These are phyloP conservation scores for Hyperoplus immaculatus DNA, from an alignment of 2,797 vertebrate species.

Conservation along the genomic window DNA sequence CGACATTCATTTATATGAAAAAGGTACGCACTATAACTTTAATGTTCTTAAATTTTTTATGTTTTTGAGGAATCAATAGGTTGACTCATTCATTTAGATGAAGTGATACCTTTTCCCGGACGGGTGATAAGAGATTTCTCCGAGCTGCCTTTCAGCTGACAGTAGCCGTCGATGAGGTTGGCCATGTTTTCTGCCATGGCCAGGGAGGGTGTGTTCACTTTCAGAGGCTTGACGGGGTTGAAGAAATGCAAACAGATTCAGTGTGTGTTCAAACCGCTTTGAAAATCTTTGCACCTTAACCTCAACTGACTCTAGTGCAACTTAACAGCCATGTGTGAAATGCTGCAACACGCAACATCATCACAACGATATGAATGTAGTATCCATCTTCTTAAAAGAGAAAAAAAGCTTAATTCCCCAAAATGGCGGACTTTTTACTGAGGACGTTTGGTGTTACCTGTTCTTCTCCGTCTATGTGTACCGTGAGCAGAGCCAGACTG, in stretches of 20 bases:
- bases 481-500: slow-evolving; percentile 85
- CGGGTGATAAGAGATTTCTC: slow-evolving; percentile 85
- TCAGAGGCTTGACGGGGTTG: slow-evolving; percentile 83
- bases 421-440: background rate
- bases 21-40: too few relatives aligned
- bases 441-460: slow-evolving; percentile 81
- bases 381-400: background rate
- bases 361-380: background rate
- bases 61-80: too few relatives aligned
- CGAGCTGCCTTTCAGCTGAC: slow-evolving; percentile 83
- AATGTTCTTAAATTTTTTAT: too few relatives aligned
- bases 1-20: too few relatives aligned
- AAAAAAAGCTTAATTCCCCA: background rate
- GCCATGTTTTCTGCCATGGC: slow-evolving; percentile 96
- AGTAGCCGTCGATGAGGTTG: slow-evolving; percentile 95
- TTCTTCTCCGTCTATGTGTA: slow-evolving; percentile 88
- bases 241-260: background rate
- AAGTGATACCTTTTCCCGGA: slow-evolving; percentile 83
- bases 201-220: slow-evolving; percentile 89
- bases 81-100: background rate
- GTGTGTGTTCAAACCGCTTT: background rate
- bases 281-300: background rate
- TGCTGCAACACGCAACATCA: too few relatives aligned
- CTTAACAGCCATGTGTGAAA: background rate
- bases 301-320: background rate